Conservation (phyloP, 2,113 vertebrate genomes). For the Heliornis fulica region DNA sequence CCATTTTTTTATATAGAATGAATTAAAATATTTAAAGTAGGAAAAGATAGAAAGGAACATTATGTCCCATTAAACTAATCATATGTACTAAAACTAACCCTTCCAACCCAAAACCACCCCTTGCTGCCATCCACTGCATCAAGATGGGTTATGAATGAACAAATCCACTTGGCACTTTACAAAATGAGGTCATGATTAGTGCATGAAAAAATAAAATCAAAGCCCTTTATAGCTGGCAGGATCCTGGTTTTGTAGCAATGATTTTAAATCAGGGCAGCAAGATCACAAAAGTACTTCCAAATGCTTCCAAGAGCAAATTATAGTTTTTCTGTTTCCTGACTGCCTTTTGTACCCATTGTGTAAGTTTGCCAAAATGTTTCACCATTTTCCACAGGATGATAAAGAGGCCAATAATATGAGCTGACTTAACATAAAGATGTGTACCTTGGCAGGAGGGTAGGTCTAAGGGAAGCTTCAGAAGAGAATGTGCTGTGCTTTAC, state of each 20-base stretch:
- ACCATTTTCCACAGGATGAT: neutral
- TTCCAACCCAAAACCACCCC: neutral
- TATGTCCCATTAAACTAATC: slow-evolving; percentile 44
- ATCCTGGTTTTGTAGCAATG: neutral
- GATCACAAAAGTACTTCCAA: neutral
- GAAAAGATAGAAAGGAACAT: slow-evolving; percentile 17
- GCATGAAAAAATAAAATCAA: slow-evolving; percentile 34
- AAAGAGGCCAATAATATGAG: neutral
- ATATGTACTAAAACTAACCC: slow-evolving; percentile 36
- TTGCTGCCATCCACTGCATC: neutral
- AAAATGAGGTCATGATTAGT: slow-evolving; percentile 46
- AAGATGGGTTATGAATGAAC: slow-evolving; percentile 22
- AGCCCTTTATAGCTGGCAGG: neutral
- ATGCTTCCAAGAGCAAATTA: neutral
- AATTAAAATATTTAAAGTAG: slow-evolving; percentile 54
- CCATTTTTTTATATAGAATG: slow-evolving; percentile 13
- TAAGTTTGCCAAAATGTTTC: neutral
- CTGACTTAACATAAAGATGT: neutral
- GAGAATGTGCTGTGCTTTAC: fast-evolving
- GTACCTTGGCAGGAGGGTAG: neutral
- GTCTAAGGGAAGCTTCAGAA: neutral
- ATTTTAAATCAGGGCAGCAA: slow-evolving; percentile 18
- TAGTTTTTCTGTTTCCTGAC: neutral
- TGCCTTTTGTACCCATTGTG: neutral
- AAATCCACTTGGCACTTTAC: slow-evolving; percentile 22